Conservation (phyloP, 2,113 vertebrate species). For the Motacilla alba region DNA sequence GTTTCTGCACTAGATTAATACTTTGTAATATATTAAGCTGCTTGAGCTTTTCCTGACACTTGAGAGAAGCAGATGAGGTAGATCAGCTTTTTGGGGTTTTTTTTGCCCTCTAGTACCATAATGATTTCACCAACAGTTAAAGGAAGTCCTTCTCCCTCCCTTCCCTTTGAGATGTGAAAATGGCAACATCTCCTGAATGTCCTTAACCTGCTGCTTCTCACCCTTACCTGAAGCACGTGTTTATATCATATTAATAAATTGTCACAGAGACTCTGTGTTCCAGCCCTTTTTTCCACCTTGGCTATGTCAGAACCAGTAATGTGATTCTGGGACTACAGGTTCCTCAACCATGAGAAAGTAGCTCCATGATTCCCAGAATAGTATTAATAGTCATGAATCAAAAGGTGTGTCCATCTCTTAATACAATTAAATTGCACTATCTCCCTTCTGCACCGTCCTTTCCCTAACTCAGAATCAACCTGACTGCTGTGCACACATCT, state of each 20-base stretch:
- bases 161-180: background rate
- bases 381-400: background rate
- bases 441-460: background rate
- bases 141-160: background rate
- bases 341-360: background rate
- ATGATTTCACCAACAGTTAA: background rate
- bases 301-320: background rate
- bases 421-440: background rate
- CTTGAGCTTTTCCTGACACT: background rate
- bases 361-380: background rate
- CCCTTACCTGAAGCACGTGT: background rate
- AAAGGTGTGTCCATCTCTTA: background rate
- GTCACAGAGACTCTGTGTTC: background rate
- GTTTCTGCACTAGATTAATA: background rate
- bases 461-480: background rate
- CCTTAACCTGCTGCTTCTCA: background rate
- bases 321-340: background rate
- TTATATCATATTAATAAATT: background rate
- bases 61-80: background rate
- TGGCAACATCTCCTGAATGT: background rate
- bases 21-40: background rate
- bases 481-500: background rate
- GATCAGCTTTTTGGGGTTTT: background rate
- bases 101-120: background rate
- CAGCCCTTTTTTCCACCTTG: background rate